Conservation (phyloP, 2,888 invertebrate species). For the Spicauda simplicius region DNA sequence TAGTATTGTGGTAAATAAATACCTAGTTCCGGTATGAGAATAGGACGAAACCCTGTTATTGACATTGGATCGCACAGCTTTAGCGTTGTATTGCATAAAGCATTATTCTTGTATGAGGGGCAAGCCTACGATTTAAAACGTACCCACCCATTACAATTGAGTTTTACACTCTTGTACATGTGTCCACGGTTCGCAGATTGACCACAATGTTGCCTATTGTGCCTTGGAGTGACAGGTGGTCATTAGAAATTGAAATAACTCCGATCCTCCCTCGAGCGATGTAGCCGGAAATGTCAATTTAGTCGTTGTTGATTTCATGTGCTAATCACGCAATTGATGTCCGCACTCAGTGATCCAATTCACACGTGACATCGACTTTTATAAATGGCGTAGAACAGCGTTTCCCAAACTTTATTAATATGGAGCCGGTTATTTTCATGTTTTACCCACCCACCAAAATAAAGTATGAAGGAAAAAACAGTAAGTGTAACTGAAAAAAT, state of each 20-base stretch:
- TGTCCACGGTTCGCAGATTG: constrained; percentile 24
- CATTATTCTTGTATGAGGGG: constrained; percentile 55
- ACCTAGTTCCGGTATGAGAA: no score
- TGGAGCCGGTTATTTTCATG: no score
- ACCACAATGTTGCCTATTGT: constrained; percentile 21
- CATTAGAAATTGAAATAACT: constrained; percentile 47
- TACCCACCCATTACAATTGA: constrained; percentile 61
- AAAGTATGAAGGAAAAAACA: no score
- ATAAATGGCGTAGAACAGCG: background rate
- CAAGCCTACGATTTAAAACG: constrained; percentile 56
- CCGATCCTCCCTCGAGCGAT: constrained; percentile 30
- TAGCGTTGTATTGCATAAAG: constrained; percentile 43
- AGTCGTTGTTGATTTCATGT: constrained; percentile 42
- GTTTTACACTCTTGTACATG: constrained; percentile 49
- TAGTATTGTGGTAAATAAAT: no score
- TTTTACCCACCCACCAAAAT: no score
- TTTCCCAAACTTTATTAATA: no score
- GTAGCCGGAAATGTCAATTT: constrained; percentile 50
- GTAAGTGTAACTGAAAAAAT: no score
- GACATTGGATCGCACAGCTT: constrained; percentile 12
- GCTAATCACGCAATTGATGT: constrained; percentile 37
- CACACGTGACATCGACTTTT: constrained; percentile 19
- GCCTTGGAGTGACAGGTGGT: constrained; percentile 56
- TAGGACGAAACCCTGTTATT: background rate
- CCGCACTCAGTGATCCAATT: constrained; percentile 36